Evolutionary conservation across 2,888 invertebrate genomes (phyloP), one percentile per base, ranked within the genome.

Genomic region (Nebria brevicollis): DNA sequence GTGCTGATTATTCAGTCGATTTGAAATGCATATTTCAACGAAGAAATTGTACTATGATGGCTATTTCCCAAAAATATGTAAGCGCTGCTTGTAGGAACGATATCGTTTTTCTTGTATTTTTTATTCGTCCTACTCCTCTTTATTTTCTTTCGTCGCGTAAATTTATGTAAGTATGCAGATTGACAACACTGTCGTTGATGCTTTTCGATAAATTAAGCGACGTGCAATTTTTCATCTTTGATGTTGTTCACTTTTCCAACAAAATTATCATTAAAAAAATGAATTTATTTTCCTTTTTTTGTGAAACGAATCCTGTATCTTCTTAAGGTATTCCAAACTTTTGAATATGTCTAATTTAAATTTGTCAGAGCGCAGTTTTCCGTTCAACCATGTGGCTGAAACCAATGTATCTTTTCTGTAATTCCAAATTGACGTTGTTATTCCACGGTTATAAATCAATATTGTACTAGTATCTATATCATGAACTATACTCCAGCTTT

Each of bases 101-200:
- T 54, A 11, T 13, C 54, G 54, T 54, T 54, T 54, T 54, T 54
- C 54, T 54, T 54, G 54, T 54, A 54, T 54, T 54, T 54, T 54
- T 54, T 54, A 72, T 64, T 65, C 72, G 68, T 74, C 26, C 42
- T n/a, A 15, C 20, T 73, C 41, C 25, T 43, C 26, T 70, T 20
- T 70, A 72, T 42, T 41, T 73, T 66, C 26, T 42, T 68, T 79
- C 42, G 43, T 68, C 70, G 79, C 42, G 79, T 68, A 79, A 79
- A 79, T 79, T 79, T 79, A 79, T 79, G 79, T 79, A 79, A 79
- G 43, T 79, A 79, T 79, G 79, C 42, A 79, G 79, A 79, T 79
- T 79, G 79, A 15, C 79, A 74, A 8, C 78, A 68, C 66, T 79
- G 74, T 68, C 43, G 34, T 26, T 77, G 41, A 73, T 74, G 68